Conservation (phyloP, 2,113 vertebrate genomes). For the Thryonomys swinderianus region DNA sequence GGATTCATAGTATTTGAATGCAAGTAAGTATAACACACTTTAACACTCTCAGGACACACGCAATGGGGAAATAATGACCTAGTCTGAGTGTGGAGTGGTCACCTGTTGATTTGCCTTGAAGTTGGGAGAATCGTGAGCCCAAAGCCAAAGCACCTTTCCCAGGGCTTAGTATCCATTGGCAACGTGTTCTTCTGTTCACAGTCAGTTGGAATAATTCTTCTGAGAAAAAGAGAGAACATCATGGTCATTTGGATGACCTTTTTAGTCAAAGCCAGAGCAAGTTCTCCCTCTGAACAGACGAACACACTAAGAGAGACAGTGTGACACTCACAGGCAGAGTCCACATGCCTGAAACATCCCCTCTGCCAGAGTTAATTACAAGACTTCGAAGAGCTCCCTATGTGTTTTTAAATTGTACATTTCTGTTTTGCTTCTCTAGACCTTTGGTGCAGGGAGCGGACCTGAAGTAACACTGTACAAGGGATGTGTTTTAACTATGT, state of each 20-base stretch:
- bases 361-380: conserved; percentile 80
- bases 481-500: conserved; percentile 83
- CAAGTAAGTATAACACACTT: not conserved
- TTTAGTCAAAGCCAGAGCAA: conserved; percentile 65
- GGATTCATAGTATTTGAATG: conserved; percentile 12
- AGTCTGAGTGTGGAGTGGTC: not conserved
- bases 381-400: conserved; percentile 73
- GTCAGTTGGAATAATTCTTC: conserved; percentile 47
- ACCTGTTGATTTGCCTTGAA: conserved; percentile 68
- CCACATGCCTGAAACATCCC: conserved; percentile 63
- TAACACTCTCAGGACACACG: not conserved
- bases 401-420: conserved; percentile 81
- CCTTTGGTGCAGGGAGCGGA: conserved; percentile 74
- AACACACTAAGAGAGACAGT: conserved; percentile 51
- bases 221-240: conserved; percentile 55
- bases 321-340: conserved; percentile 56
- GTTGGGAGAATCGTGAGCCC: not conserved
- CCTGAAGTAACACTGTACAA: conserved; percentile 72
- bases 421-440: conserved; percentile 77
- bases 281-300: conserved; percentile 59
- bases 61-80: not conserved
- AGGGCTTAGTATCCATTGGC: not conserved
- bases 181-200: not conserved
- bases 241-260: conserved; percentile 69
- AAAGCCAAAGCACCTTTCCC: not conserved